These are phyloP conservation scores for Tragulus kanchil DNA, from an alignment of 2,113 vertebrate genomes.

Conservation along the genomic window DNA sequence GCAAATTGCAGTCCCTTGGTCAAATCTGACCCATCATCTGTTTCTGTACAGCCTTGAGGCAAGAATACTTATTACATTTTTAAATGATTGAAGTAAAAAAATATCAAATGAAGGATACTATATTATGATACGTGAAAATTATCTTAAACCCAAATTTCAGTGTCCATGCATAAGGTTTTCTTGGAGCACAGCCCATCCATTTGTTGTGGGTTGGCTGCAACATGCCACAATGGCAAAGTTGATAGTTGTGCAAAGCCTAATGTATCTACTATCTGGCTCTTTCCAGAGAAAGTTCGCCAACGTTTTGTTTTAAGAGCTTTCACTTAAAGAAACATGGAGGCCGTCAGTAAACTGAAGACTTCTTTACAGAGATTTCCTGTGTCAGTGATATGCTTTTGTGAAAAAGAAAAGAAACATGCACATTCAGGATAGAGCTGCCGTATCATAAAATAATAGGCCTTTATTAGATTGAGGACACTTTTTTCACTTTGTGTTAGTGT, in stretches of 20 bases:
- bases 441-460: not conserved
- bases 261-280: not conserved
- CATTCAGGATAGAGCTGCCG: not conserved
- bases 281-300: not conserved
- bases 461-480: not conserved
- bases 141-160: conserved; percentile 34
- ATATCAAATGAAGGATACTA: not conserved
- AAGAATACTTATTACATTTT: conserved; percentile 10
- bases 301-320: conserved; percentile 32
- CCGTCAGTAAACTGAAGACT: not conserved
- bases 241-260: not conserved
- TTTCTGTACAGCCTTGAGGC: not conserved
- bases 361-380: not conserved
- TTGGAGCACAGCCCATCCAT: not conserved
- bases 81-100: not conserved
- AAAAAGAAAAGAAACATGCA: not conserved
- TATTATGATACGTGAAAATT: conserved; percentile 39
- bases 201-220: not conserved
- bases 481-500: not conserved
- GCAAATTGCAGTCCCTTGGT: not conserved
- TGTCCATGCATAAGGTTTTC: conserved; percentile 22
- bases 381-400: not conserved
- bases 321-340: conserved; percentile 36
- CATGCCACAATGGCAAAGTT: not conserved
- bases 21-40: not conserved